Percentiles rank a stretch among this genome's conserved stretches.
Conservation (phyloP, 2,888 invertebrate species). For the Drosophila acutilabella region DNA sequence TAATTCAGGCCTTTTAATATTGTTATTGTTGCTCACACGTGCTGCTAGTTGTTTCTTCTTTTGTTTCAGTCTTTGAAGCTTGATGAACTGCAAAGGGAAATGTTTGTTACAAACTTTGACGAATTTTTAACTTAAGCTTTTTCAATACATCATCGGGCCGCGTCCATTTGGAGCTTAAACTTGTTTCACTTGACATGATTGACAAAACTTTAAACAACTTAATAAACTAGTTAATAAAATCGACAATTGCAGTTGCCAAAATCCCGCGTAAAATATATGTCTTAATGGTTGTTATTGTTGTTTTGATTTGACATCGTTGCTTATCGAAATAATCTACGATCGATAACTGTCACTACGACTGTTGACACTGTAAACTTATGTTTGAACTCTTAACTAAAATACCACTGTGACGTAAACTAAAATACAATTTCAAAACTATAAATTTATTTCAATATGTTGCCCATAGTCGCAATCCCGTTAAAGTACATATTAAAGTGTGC, state of each 20-base stretch:
- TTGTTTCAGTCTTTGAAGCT: slow-evolving; percentile 90
- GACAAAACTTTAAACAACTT: neutral
- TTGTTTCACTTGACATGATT: slow-evolving; percentile 72
- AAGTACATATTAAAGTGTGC: too few relatives aligned
- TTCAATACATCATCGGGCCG: slow-evolving; percentile 82
- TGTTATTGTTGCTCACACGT: slow-evolving; percentile 85
- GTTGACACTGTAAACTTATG: neutral
- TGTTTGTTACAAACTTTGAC: neutral
- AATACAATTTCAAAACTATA: too few relatives aligned
- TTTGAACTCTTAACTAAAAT: neutral
- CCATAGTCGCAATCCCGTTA: too few relatives aligned
- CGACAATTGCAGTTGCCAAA: slow-evolving; percentile 7
- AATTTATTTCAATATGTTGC: too few relatives aligned
- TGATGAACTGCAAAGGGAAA: slow-evolving; percentile 81
- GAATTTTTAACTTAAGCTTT: fast-evolving
- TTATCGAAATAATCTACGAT: neutral
- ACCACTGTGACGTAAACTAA: neutral
- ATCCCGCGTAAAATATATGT: slow-evolving; percentile 48
- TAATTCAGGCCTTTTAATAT: slow-evolving; percentile 62
- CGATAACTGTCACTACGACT: neutral
- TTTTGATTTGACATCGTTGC: slow-evolving; percentile 19
- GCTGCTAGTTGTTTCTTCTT: slow-evolving; percentile 92
- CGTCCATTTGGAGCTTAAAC: slow-evolving; percentile 78
- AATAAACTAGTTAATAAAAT: slow-evolving; percentile 1
- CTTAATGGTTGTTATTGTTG: slow-evolving; percentile 21